Evolutionary conservation across 1,140 invertebrate species (phyloP).

Genomic region (Cydia splendana): DNA sequence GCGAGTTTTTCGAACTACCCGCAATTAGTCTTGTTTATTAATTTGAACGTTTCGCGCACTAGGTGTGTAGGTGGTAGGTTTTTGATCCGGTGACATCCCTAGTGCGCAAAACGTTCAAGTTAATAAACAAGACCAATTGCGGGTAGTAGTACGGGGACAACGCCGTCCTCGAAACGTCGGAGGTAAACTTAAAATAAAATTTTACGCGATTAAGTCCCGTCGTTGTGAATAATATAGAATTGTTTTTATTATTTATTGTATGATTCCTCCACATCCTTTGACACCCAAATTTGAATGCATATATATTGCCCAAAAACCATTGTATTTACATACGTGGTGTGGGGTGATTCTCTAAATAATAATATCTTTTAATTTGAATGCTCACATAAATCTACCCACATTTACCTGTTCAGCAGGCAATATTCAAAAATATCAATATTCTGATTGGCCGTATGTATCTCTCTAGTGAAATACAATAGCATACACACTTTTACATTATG

Average conservation of each 20-base stretch:
- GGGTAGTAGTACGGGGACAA: too few relatives aligned
- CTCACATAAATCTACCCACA: background rate
- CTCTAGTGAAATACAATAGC: background rate
- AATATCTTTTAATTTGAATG: background rate
- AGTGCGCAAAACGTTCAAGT: too few relatives aligned
- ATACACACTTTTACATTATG: background rate
- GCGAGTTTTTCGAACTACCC: too few relatives aligned
- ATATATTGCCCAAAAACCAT: conserved; percentile 17
- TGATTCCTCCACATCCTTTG: conserved; percentile 17
- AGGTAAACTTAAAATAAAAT: too few relatives aligned
- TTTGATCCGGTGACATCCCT: too few relatives aligned
- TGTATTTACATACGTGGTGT: conserved; percentile 28
- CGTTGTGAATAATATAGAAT: background rate
- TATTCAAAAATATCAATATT: background rate
- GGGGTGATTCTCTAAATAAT: conserved; percentile 8
- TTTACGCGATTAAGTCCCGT: too few relatives aligned
- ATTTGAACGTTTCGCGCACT: too few relatives aligned
- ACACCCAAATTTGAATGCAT: background rate
- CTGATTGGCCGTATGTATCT: background rate
- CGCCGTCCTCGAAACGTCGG: too few relatives aligned
- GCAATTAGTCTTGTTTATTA: too few relatives aligned
- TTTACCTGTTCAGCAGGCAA: background rate
- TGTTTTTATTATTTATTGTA: background rate
- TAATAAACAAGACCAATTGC: too few relatives aligned
- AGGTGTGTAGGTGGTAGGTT: too few relatives aligned